A percentile compares a stretch with the other conserved stretches of the same genome.
Evolutionary conservation across 2,797 vertebrate species (phyloP).

Genomic region (Alectoris magna): DNA sequence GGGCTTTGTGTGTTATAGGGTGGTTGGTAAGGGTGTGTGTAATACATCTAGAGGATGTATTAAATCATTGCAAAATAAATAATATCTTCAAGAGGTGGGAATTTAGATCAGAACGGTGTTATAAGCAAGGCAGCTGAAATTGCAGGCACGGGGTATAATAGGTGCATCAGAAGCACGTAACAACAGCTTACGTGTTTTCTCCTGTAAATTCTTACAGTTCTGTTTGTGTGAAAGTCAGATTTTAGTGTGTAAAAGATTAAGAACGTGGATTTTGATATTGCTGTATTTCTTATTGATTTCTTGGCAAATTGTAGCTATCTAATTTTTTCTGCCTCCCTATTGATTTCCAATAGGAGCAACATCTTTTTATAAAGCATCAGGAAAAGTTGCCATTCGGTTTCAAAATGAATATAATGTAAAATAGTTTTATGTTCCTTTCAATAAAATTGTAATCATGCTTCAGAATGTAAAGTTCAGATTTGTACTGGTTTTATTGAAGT

Average conservation of each 20-base stretch:
- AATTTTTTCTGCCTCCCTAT: slow-evolving; percentile 81
- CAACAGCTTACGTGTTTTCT: not conserved
- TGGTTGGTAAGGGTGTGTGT: too few relatives aligned
- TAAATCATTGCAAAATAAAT: not conserved
- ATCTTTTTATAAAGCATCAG: slow-evolving; percentile 69
- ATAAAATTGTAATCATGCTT: slow-evolving; percentile 66
- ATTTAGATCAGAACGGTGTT: not conserved
- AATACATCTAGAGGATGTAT: not conserved
- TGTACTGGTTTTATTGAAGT: slow-evolving; percentile 33
- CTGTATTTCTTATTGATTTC: slow-evolving; percentile 79
- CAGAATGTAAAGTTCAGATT: slow-evolving; percentile 38
- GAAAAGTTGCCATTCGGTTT: slow-evolving; percentile 68
- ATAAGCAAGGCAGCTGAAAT: not conserved
- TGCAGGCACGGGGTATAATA: rapidly evolving
- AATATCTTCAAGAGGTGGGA: not conserved
- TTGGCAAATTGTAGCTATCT: slow-evolving; percentile 81
- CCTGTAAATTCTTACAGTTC: not conserved
- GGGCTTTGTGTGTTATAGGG: not conserved
- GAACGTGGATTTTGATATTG: slow-evolving; percentile 55
- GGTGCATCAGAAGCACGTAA: not conserved
- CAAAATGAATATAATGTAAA: slow-evolving; percentile 67
- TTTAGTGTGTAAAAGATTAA: slow-evolving; percentile 30
- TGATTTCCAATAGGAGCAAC: slow-evolving; percentile 78
- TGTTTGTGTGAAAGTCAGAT: not conserved
- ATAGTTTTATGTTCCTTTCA: slow-evolving; percentile 61